Conservation (phyloP, 2,888 invertebrate genomes). For the Petrophora chlorosata region DNA sequence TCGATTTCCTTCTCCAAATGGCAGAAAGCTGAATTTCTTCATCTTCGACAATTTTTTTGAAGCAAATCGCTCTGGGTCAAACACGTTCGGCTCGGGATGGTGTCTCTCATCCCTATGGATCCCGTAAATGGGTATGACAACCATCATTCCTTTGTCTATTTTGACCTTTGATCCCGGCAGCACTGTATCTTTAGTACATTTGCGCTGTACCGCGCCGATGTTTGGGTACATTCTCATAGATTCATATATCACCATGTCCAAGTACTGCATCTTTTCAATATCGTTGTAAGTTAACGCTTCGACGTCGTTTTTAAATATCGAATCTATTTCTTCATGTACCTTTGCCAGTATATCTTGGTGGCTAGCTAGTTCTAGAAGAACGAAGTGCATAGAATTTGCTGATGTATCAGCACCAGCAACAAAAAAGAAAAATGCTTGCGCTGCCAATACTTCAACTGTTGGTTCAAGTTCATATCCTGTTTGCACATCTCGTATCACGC, state of each 20-base stretch:
- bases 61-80: conserved; percentile 46
- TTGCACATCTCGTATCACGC: conserved; percentile 46
- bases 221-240: conserved; percentile 48
- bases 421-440: conserved; percentile 47
- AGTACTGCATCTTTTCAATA: conserved; percentile 42
- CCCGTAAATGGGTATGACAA: conserved; percentile 56
- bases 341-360: conserved; percentile 44
- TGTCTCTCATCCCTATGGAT: conserved; percentile 68
- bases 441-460: conserved; percentile 43
- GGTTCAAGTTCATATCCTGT: conserved; percentile 55
- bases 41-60: too few species aligned
- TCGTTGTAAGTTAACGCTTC: conserved; percentile 41
- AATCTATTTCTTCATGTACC: conserved; percentile 37
- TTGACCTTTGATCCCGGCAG: conserved; percentile 61
- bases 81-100: conserved; percentile 72
- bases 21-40: conserved; percentile 33
- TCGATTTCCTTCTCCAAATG: conserved; percentile 58
- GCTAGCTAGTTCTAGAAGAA: conserved; percentile 43
- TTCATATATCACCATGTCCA: conserved; percentile 42
- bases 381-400: conserved; percentile 43
- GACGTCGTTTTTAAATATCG: conserved; percentile 30
- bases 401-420: conserved; percentile 53
- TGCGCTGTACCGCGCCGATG: conserved; percentile 50
- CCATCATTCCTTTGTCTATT: conserved; percentile 55
- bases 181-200: conserved; percentile 50